phyloP scores from a whole-genome alignment of 2,113 vertebrate genomes.

The Corythoichthys intestinalis region DNA sequence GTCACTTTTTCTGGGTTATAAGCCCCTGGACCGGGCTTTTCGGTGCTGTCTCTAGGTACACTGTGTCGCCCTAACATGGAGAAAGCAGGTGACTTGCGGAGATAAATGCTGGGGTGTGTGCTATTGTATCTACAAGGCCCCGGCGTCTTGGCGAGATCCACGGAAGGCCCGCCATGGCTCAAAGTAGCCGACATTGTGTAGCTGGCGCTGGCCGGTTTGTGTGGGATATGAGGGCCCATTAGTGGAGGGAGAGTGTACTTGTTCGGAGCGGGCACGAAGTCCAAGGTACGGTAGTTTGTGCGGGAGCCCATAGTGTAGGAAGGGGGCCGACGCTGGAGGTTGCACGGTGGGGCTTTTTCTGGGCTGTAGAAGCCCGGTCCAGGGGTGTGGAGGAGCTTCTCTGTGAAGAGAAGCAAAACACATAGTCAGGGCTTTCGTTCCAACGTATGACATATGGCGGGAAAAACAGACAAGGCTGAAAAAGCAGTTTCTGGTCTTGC shows the following conservation, averaged over 20 bases:
- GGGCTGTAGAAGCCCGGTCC: conserved; percentile 82
- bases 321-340: conserved; percentile 68
- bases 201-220: conserved; percentile 75
- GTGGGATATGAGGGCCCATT: conserved; percentile 72
- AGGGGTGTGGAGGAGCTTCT: conserved; percentile 65
- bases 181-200: conserved; percentile 70
- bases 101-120: conserved; percentile 73
- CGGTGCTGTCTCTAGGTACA: conserved; percentile 32
- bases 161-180: conserved; percentile 52
- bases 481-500: no score
- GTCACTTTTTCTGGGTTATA: conserved; percentile 79
- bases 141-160: conserved; percentile 74
- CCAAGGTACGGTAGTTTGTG: conserved; percentile 62
- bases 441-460: no score
- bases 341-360: conserved; percentile 67
- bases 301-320: conserved; percentile 79
- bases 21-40: conserved; percentile 76
- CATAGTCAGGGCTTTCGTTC: neutral
- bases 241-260: conserved; percentile 79
- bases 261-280: conserved; percentile 77
- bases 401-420: conserved; percentile 11
- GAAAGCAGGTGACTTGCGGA: conserved; percentile 72
- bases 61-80: conserved; percentile 77
- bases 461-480: no score
- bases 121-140: conserved; percentile 79